These are phyloP conservation scores for Edolisoma coerulescens DNA, from an alignment of 2,113 vertebrate genomes.

Conservation along the genomic window DNA sequence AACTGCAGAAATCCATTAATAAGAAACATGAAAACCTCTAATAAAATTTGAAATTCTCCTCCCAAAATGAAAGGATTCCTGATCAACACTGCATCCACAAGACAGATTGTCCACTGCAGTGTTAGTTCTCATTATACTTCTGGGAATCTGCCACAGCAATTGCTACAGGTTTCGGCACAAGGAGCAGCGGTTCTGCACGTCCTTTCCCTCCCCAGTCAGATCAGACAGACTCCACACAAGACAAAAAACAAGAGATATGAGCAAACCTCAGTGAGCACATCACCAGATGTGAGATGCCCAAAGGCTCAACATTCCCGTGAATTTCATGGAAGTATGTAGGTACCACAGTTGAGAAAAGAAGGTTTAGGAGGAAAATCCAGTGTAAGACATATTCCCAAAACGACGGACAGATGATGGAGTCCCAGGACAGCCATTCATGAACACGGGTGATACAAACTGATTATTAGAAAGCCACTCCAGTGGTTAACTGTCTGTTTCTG, in stretches of 20 bases:
- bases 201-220: background rate
- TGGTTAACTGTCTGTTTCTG: background rate
- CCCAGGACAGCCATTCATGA: background rate
- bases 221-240: background rate
- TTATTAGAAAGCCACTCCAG: background rate
- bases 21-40: constrained; percentile 5
- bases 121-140: background rate
- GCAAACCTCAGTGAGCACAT: background rate
- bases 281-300: background rate
- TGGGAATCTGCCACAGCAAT: background rate
- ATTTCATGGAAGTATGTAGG: background rate
- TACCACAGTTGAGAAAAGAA: background rate
- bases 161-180: background rate
- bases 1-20: background rate
- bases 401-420: background rate
- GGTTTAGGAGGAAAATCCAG: background rate
- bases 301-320: background rate
- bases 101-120: background rate
- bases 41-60: background rate
- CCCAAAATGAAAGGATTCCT: background rate
- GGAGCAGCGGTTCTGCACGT: background rate
- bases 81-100: background rate
- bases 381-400: background rate
- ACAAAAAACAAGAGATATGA: background rate
- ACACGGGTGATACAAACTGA: background rate